A percentile compares a stretch with the other conserved stretches of the same genome.
These are phyloP conservation scores for Ivindomyrus marchei DNA, from an alignment of 2,113 vertebrate genomes.

Conservation along the genomic window DNA sequence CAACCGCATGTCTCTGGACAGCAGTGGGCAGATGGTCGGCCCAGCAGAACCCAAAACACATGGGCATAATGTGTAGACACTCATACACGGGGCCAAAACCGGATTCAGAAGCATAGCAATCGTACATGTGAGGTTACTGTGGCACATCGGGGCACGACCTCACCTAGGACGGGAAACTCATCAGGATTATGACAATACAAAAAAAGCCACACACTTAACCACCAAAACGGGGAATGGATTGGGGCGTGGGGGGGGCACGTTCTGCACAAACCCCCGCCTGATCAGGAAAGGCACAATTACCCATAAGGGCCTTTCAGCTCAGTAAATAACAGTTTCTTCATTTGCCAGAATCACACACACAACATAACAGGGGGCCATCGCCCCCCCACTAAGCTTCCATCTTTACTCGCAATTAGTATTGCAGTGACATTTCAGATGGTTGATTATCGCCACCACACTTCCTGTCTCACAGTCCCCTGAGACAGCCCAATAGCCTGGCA, in stretches of 20 bases:
- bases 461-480: not conserved
- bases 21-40: not conserved
- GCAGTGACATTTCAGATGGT: conserved; percentile 21
- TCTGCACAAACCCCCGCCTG: not conserved
- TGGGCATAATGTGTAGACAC: not conserved
- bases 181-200: not conserved
- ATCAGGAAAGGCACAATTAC: not conserved
- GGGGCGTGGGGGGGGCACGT: not conserved
- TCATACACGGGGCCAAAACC: not conserved
- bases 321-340: conserved; percentile 3
- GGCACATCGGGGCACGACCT: not conserved
- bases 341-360: not conserved
- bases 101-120: not conserved
- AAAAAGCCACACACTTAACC: not conserved
- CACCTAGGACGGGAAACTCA: not conserved
- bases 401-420: conserved; percentile 15
- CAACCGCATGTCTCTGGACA: not conserved
- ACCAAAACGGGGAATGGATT: not conserved
- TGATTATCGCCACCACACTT: not conserved
- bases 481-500: not conserved
- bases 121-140: not conserved
- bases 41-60: not conserved
- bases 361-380: not conserved
- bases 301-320: conserved; percentile 1
- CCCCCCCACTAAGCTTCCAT: not conserved